Base-by-base conservation (phyloP, 2,797 vertebrate genomes). In the Myripristis murdjan region DNA sequence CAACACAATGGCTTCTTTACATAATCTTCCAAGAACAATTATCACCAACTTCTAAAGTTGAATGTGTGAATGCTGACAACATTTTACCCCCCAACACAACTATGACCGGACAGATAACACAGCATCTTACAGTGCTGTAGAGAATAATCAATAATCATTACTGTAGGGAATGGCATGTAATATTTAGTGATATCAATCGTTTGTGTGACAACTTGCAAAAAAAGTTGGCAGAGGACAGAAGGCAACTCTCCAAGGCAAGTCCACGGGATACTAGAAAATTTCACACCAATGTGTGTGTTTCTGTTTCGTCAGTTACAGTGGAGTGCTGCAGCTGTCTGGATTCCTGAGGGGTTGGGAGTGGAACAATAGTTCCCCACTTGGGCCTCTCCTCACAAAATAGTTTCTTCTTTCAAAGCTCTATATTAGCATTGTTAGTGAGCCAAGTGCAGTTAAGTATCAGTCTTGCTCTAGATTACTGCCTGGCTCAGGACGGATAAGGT, bases 261-360 rank as follows among this genome's bases (percentile, higher is more conserved):
- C 62, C 23, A 47, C 46, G 57, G 68, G 66, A 62, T 70, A 54
- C 85, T 67, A 61, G 64, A 70, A 62, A 62, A 85, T 73, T 65
- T 94, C 85, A 82, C 91, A 89, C 84, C 83, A 79, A 70, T 24
- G 65, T 84, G 88, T 86, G 75, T 20, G 82, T 87, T 92, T 86
- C 67, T 20, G 82, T 87, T 92, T 86, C 68, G 75, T 86, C 84
- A 47, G 44, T 73, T n/a, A 46, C 35, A 87, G 77, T 48, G 52
- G 75, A 79, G 82, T n/a, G 75, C 80, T 70, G 82, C 87, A 89
- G 89, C 86, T 90, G 84, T 84, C 68, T 35, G 43, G 75, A 85
- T 92, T 90, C 90, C 85, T 85, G 70, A 79, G 85, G 66, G 82
- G 68, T 56, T 11, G 43, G 75, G 64, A 63, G 76, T 2, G 54